phyloP scores from a whole-genome alignment of 2,888 invertebrate genomes.

The Euplexia lucipara region DNA sequence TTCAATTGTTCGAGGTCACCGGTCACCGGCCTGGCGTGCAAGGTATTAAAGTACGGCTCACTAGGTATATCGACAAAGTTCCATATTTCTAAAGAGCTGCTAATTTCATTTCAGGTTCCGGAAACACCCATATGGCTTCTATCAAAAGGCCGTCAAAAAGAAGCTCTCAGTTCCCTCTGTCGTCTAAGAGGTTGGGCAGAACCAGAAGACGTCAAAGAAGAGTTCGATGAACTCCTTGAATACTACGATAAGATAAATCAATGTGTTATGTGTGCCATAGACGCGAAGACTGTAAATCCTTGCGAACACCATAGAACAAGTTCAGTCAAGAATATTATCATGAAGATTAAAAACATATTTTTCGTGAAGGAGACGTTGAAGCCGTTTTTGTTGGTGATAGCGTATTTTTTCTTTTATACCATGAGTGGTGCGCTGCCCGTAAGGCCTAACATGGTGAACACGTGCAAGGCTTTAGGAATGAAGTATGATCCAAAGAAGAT shows the following conservation, averaged over 20 bases:
- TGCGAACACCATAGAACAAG: slow-evolving; percentile 77
- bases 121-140: slow-evolving; percentile 92
- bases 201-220: slow-evolving; percentile 87
- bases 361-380: slow-evolving; percentile 88
- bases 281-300: slow-evolving; percentile 69
- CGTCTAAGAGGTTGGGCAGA: slow-evolving; percentile 90
- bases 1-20: no score
- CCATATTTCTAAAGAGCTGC: not conserved
- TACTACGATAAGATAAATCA: slow-evolving; percentile 82
- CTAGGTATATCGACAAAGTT: no score
- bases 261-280: slow-evolving; percentile 80
- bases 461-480: slow-evolving; percentile 88
- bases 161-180: slow-evolving; percentile 89
- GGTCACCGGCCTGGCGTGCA: no score
- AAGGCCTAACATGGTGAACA: slow-evolving; percentile 90
- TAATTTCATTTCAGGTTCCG: slow-evolving; percentile 84
- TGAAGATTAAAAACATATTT: slow-evolving; percentile 81
- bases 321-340: slow-evolving; percentile 71
- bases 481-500: slow-evolving; percentile 83
- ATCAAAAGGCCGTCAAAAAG: slow-evolving; percentile 89
- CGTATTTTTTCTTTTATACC: slow-evolving; percentile 89
- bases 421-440: slow-evolving; percentile 88
- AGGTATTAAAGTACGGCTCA: no score
- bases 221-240: slow-evolving; percentile 85
- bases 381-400: slow-evolving; percentile 88